These are phyloP conservation scores for Drosophila mauritiana DNA, from an alignment of 1,140 invertebrate species.

Conservation along the genomic window DNA sequence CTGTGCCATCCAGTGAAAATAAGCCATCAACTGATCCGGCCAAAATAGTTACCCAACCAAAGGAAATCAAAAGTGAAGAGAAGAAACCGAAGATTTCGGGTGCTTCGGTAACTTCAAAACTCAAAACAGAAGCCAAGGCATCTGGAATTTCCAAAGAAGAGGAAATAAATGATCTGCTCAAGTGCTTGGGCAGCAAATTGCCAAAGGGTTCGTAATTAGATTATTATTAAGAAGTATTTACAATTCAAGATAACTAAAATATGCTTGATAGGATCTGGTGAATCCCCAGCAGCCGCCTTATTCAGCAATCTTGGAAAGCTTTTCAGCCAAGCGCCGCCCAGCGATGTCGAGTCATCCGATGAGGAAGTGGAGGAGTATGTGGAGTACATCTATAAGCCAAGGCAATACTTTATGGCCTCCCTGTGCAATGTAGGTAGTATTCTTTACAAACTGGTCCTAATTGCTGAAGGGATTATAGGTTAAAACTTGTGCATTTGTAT, in stretches of 20 bases:
- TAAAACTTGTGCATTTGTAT: too few species aligned
- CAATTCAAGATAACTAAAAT: background rate
- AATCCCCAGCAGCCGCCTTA: conserved; percentile 46
- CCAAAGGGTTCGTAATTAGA: conserved; percentile 43
- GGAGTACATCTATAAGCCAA: conserved; percentile 80
- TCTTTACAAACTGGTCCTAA: too few species aligned
- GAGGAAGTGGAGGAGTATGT: conserved; percentile 82
- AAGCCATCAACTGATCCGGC: background rate
- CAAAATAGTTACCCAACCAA: background rate
- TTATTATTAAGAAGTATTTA: background rate
- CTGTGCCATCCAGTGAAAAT: background rate
- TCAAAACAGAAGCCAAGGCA: background rate
- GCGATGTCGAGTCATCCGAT: conserved; percentile 71
- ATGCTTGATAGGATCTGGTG: conserved; percentile 26
- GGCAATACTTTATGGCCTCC: conserved; percentile 75
- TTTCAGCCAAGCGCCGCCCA: conserved; percentile 66
- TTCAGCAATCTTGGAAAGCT: conserved; percentile 73
- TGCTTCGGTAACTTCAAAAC: conserved; percentile 6
- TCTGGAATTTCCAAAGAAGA: background rate
- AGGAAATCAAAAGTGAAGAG: conserved; percentile 23
- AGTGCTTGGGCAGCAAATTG: conserved; percentile 57
- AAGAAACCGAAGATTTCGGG: conserved; percentile 12
- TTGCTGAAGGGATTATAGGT: too few species aligned
- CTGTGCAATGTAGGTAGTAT: conserved; percentile 71
- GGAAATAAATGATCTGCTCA: conserved; percentile 50